Evolutionary conservation across 2,113 vertebrate species (phyloP).

Genomic region (Chlorodrepanis virens): DNA sequence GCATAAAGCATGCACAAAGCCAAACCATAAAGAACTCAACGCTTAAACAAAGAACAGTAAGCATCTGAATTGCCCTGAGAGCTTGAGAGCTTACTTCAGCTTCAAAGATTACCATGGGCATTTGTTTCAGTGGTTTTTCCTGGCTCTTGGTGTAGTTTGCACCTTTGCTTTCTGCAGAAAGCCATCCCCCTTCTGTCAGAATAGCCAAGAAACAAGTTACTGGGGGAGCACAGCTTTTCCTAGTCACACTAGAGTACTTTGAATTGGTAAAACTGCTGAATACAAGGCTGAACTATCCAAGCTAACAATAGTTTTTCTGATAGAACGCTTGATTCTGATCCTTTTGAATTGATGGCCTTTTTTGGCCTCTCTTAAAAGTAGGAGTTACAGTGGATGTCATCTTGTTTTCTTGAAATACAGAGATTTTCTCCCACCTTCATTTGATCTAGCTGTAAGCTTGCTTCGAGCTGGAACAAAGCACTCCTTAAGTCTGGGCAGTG

Average conservation of each 20-base stretch:
- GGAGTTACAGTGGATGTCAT: background rate
- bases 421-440: constrained; percentile 29
- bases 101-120: background rate
- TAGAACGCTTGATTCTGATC: background rate
- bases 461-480: constrained; percentile 40
- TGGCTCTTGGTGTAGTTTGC: background rate
- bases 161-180: background rate
- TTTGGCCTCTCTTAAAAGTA: constrained; percentile 29
- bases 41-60: background rate
- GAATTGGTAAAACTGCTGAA: background rate
- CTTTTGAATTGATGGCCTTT: constrained; percentile 24
- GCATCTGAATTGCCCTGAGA: background rate
- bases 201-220: background rate
- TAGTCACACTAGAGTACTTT: background rate
- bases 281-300: background rate
- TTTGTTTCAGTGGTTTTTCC: background rate
- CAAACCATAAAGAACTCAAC: constrained; percentile 19
- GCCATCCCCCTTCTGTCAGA: background rate
- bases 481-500: constrained; percentile 24
- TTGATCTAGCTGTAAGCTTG: constrained; percentile 17
- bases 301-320: background rate
- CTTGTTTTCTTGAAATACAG: constrained; percentile 37
- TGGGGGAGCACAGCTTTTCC: background rate
- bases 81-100: background rate
- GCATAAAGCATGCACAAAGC: background rate